These are phyloP conservation scores for Eriosoma lanigerum DNA, from an alignment of 1,140 invertebrate species.

Conservation along the genomic window DNA sequence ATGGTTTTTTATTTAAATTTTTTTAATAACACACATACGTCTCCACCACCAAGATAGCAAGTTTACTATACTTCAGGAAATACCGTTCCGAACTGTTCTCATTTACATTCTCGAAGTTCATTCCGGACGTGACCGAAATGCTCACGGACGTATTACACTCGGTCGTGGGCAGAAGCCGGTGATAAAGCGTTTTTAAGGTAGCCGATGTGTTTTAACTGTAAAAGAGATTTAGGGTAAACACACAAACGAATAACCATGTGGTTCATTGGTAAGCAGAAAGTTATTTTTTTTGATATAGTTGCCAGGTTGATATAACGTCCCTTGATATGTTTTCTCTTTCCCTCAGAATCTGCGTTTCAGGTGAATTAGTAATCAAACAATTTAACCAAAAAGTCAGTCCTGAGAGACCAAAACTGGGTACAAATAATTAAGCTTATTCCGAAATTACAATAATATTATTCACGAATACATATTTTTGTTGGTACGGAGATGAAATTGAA, in stretches of 20 bases:
- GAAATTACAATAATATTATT: neutral
- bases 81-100: conserved; percentile 16
- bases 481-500: neutral
- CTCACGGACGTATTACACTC: conserved; percentile 6
- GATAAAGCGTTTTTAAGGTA: conserved; percentile 34
- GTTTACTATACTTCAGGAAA: neutral
- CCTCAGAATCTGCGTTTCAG: neutral
- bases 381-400: conserved; percentile 17
- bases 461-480: neutral
- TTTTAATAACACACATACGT: conserved; percentile 14
- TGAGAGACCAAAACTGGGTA: conserved; percentile 10
- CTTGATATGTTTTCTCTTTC: neutral
- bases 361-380: conserved; percentile 25
- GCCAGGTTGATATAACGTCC: conserved; percentile 2
- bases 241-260: neutral
- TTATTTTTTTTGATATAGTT: neutral
- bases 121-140: conserved; percentile 36
- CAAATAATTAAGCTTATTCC: conserved; percentile 38
- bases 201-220: conserved; percentile 32
- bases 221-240: conserved; percentile 32
- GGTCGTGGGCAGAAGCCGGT: neutral
- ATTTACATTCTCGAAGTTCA: conserved; percentile 42
- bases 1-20: neutral
- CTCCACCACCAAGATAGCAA: neutral
- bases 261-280: neutral